Conservation (phyloP, 1,140 invertebrate species). For the Aphelinus certus region DNA sequence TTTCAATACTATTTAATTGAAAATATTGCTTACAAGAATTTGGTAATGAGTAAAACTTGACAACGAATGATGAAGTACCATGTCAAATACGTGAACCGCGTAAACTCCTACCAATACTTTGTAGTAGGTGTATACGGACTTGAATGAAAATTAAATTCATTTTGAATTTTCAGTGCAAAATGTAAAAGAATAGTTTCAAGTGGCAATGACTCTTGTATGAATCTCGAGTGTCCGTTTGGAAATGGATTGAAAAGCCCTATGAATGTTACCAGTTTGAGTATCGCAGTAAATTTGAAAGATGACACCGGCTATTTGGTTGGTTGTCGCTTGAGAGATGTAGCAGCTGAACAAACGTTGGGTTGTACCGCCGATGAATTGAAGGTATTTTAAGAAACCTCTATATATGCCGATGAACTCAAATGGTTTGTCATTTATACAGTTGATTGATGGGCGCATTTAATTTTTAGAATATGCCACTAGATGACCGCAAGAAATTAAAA, state of each 20-base stretch:
- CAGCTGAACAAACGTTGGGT: conserved; percentile 56
- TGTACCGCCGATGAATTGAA: conserved; percentile 52
- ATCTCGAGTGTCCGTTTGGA: conserved; percentile 62
- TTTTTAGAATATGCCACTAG: conserved; percentile 5
- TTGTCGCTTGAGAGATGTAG: conserved; percentile 55
- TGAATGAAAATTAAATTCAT: conserved; percentile 5
- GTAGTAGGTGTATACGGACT: too few species aligned
- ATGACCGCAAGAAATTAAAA: conserved; percentile 51
- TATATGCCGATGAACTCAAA: neutral
- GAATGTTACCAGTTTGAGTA: conserved; percentile 52
- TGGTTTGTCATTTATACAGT: too few species aligned
- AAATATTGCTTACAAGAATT: too few species aligned
- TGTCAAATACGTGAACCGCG: too few species aligned
- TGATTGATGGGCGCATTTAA: neutral
- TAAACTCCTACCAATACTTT: too few species aligned
- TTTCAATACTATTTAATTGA: too few species aligned
- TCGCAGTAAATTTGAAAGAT: conserved; percentile 62
- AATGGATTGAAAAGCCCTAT: conserved; percentile 54
- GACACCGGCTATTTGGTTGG: conserved; percentile 62
- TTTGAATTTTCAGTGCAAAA: conserved; percentile 51
- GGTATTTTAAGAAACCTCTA: conserved; percentile 42
- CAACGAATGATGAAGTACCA: too few species aligned
- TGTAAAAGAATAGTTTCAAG: conserved; percentile 54
- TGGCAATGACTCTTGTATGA: conserved; percentile 60
- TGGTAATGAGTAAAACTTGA: too few species aligned